These are phyloP conservation scores for Eupsilia transversa DNA, from an alignment of 2,888 invertebrate species.

Conservation along the genomic window DNA sequence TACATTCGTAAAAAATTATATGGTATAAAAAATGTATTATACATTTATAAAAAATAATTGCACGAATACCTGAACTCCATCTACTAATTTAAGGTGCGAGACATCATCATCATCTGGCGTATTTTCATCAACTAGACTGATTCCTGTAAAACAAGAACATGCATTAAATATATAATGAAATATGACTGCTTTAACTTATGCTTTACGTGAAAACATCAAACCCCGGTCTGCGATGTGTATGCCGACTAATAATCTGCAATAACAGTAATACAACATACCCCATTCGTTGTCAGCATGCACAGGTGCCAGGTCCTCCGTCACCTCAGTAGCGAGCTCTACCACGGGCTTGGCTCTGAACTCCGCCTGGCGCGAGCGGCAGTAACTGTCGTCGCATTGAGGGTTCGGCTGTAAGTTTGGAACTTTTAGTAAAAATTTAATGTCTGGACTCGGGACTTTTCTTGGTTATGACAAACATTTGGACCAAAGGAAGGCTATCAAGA, in stretches of 20 bases:
- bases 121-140: constrained; percentile 94
- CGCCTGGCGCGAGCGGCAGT: constrained; percentile 93
- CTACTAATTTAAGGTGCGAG: constrained; percentile 82
- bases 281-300: constrained; percentile 97
- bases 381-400: constrained; percentile 95
- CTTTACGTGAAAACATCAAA: not conserved
- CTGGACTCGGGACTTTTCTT: not conserved
- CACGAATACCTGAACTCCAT: constrained; percentile 84
- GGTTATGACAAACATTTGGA: not conserved
- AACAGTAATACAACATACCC: constrained; percentile 91
- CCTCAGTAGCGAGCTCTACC: constrained; percentile 88
- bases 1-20: not conserved
- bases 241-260: not conserved
- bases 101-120: constrained; percentile 87
- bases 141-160: constrained; percentile 83
- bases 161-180: not conserved
- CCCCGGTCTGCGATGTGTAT: not conserved
- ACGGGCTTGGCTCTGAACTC: constrained; percentile 91
- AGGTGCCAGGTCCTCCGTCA: constrained; percentile 90
- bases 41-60: too few species aligned
- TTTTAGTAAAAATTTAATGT: not conserved
- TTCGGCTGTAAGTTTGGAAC: constrained; percentile 92
- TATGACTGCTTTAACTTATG: not conserved
- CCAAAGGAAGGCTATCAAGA: not conserved
- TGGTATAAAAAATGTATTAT: too few species aligned